These are phyloP conservation scores for Sebastes aleutianus DNA, from an alignment of 2,797 vertebrate species.

Conservation along the genomic window DNA sequence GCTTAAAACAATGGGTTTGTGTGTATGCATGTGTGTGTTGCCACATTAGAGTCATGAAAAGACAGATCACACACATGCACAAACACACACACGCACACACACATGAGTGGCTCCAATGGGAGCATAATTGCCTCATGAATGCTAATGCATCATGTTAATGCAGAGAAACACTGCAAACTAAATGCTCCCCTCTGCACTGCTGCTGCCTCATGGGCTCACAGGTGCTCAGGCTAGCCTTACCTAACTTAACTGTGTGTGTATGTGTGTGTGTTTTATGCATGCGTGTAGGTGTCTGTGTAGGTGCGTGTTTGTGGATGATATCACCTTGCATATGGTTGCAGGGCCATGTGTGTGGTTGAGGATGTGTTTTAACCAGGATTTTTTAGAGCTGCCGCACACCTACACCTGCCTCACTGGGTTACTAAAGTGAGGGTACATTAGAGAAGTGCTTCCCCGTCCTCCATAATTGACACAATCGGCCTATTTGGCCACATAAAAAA, in stretches of 20 bases:
- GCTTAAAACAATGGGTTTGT: neutral
- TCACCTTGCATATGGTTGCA: constrained; percentile 59
- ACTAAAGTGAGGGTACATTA: constrained; percentile 7
- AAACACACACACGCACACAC: neutral
- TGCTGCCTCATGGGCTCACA: constrained; percentile 32
- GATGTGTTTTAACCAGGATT: constrained; percentile 46
- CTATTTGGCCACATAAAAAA: neutral
- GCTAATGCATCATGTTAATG: constrained; percentile 55
- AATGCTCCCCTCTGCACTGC: constrained; percentile 7
- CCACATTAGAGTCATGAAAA: neutral
- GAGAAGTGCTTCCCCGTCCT: constrained; percentile 34
- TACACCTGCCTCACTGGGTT: constrained; percentile 48
- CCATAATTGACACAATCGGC: constrained; percentile 5
- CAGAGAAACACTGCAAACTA: constrained; percentile 60
- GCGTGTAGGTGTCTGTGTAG: constrained; percentile 61
- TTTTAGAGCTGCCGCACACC: constrained; percentile 46
- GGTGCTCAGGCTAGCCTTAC: constrained; percentile 43
- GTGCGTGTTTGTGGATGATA: constrained; percentile 65
- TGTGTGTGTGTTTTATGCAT: neutral
- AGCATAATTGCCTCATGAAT: constrained; percentile 58
- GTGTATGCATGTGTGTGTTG: neutral
- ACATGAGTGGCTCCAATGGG: constrained; percentile 8
- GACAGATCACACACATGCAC: neutral
- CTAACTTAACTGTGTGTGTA: constrained; percentile 31
- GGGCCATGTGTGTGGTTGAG: constrained; percentile 49